phyloP scores from a whole-genome alignment of 2,888 invertebrate species.

The Pemphredon lugubris region DNA sequence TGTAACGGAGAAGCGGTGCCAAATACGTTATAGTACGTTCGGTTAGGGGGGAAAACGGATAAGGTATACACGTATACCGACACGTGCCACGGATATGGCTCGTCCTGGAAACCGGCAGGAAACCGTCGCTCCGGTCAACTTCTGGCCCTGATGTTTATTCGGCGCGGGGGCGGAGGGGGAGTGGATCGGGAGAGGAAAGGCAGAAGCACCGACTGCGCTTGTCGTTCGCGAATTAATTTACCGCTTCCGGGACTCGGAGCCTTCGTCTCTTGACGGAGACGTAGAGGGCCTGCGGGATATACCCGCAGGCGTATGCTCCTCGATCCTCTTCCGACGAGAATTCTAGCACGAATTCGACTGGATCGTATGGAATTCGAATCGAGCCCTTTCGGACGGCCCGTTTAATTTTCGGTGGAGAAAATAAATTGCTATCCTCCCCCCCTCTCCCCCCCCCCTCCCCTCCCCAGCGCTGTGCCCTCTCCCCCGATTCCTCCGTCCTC shows the following conservation, averaged over 20 bases:
- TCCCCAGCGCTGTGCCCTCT: not conserved
- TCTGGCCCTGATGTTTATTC: constrained; percentile 77
- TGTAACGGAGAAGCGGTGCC: constrained; percentile 55
- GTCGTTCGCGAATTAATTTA: constrained; percentile 76
- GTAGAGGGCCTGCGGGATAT: constrained; percentile 6
- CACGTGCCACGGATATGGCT: constrained; percentile 54
- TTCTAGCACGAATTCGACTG: constrained; percentile 8
- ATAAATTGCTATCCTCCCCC: constrained; percentile 5
- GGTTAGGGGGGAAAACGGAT: constrained; percentile 51
- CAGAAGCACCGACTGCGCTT: constrained; percentile 71
- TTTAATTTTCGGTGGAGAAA: constrained; percentile 13
- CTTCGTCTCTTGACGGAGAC: constrained; percentile 22
- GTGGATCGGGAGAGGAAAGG: no score
- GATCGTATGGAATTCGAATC: constrained; percentile 23
- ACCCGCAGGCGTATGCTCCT: constrained; percentile 1
- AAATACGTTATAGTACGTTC: constrained; percentile 63
- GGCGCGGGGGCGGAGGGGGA: no score
- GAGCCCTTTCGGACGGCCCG: constrained; percentile 6
- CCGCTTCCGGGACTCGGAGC: constrained; percentile 42
- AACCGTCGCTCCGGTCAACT: constrained; percentile 69
- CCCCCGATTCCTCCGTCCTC: no score
- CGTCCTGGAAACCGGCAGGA: constrained; percentile 43
- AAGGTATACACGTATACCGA: constrained; percentile 45
- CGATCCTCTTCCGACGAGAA: constrained; percentile 16
- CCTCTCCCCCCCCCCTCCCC: not conserved